These are phyloP conservation scores for Xenentodon cancila DNA, from an alignment of 2,797 vertebrate genomes.

Conservation along the genomic window DNA sequence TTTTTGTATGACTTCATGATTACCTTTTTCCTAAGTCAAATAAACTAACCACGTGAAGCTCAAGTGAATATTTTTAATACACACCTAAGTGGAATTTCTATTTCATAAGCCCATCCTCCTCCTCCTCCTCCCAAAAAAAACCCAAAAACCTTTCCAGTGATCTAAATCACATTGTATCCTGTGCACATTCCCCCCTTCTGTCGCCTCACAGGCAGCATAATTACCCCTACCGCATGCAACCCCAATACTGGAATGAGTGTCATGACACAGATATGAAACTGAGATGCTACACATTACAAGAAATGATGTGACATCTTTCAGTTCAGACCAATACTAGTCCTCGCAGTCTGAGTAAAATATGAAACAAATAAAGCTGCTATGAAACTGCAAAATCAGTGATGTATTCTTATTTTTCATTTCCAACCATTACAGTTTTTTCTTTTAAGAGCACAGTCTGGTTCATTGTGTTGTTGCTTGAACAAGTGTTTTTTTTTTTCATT, in stretches of 20 bases:
- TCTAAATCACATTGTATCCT: constrained; percentile 25
- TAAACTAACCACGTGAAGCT: not conserved
- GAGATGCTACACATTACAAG: constrained; percentile 22
- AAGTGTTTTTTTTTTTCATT: constrained; percentile 14
- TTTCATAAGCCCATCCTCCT: not conserved
- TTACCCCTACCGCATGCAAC: constrained; percentile 44
- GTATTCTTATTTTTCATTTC: constrained; percentile 29
- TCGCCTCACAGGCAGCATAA: constrained; percentile 27
- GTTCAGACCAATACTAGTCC: constrained; percentile 10
- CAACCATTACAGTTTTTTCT: constrained; percentile 12
- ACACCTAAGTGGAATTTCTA: constrained; percentile 5
- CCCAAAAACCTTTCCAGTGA: constrained; percentile 24
- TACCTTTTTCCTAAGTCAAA: not conserved
- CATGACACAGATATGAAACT: constrained; percentile 23
- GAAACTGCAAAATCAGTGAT: constrained; percentile 28
- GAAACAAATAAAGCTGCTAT: constrained; percentile 22
- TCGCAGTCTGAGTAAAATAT: constrained; percentile 23
- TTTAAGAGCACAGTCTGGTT: constrained; percentile 18
- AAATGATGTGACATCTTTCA: constrained; percentile 10
- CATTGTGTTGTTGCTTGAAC: constrained; percentile 29
- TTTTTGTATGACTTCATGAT: not conserved
- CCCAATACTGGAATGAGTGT: constrained; percentile 45
- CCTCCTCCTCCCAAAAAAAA: not conserved
- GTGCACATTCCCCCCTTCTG: constrained; percentile 38
- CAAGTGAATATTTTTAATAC: constrained; percentile 3